Percentiles rank a stretch among this genome's conserved stretches.
These are phyloP conservation scores for Pachypeltis micranthus DNA, from an alignment of 1,140 invertebrate genomes.

Conservation along the genomic window DNA sequence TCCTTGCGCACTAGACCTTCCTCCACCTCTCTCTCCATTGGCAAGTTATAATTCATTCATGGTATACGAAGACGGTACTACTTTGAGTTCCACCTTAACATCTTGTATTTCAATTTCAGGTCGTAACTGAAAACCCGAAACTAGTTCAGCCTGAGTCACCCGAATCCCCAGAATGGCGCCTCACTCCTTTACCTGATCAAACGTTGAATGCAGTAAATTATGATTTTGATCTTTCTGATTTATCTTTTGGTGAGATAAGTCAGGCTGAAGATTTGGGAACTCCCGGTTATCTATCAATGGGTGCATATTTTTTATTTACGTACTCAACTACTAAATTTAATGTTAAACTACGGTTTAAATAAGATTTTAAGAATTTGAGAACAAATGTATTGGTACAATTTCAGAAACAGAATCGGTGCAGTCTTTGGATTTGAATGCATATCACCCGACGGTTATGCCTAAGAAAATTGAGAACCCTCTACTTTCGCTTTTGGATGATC, in stretches of 20 bases:
- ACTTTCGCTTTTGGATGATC: slow-evolving; percentile 26
- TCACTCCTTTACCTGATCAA: slow-evolving; percentile 45
- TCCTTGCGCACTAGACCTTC: slow-evolving; percentile 29
- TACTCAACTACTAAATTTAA: slow-evolving; percentile 18
- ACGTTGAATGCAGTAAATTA: slow-evolving; percentile 55
- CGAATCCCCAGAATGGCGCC: slow-evolving; percentile 44
- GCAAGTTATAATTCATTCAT: slow-evolving; percentile 24
- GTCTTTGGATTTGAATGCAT: slow-evolving; percentile 25
- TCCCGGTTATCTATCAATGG: slow-evolving; percentile 18
- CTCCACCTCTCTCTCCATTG: slow-evolving; percentile 34
- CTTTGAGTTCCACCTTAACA: no score
- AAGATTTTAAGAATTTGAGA: no score
- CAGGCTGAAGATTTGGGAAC: slow-evolving; percentile 14
- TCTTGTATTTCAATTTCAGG: no score
- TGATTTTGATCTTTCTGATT: slow-evolving; percentile 56
- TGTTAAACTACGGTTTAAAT: slow-evolving; percentile 18
- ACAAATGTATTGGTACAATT: no score
- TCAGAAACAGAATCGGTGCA: slow-evolving; percentile 27
- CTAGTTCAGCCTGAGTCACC: slow-evolving; percentile 30
- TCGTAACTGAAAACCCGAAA: slow-evolving; percentile 19
- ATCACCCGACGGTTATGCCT: slow-evolving; percentile 18
- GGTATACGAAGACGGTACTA: background rate
- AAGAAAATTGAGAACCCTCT: background rate
- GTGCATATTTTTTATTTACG: background rate
- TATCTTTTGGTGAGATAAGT: slow-evolving; percentile 36